Percentiles rank a stretch among this genome's conserved stretches.
phyloP scores from a whole-genome alignment of 2,888 invertebrate species.

The Aspidiotus destructor region DNA sequence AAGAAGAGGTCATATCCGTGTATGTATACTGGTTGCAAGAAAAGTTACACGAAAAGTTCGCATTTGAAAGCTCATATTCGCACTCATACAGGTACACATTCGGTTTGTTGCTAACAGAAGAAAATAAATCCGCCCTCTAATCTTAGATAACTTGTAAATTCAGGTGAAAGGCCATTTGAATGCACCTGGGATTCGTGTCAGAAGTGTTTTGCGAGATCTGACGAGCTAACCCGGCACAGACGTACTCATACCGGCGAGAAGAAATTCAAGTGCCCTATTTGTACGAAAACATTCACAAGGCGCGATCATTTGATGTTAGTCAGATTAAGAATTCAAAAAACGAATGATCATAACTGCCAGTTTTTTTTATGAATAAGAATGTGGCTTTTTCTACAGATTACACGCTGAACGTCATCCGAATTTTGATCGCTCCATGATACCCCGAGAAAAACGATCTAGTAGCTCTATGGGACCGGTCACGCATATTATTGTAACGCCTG shows the following conservation, averaged over 20 bases:
- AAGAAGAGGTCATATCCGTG: background rate
- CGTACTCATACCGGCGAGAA: background rate
- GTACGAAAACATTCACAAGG: background rate
- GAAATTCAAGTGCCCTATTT: background rate
- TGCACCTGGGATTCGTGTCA: background rate
- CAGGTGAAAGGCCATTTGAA: background rate
- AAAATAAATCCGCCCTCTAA: background rate
- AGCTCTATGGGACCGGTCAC: too few relatives aligned
- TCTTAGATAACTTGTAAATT: background rate
- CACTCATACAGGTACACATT: background rate
- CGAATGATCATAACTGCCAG: too few relatives aligned
- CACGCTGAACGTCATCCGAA: conserved; percentile 11
- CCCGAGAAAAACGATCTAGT: background rate
- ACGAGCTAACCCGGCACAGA: background rate
- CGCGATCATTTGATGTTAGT: background rate
- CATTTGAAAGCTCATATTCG: conserved; percentile 4
- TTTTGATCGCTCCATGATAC: conserved; percentile 4
- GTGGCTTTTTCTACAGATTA: background rate
- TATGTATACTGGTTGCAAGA: conserved; percentile 2
- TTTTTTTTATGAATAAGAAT: background rate
- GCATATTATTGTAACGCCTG: too few relatives aligned
- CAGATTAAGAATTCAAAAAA: background rate
- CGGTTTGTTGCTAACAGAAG: background rate
- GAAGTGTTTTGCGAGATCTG: background rate
- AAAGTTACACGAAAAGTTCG: background rate